Evolutionary conservation across 2,113 vertebrate genomes (phyloP), one percentile per base, ranked within the genome.

Genomic region (Dromiciops gliroides): DNA sequence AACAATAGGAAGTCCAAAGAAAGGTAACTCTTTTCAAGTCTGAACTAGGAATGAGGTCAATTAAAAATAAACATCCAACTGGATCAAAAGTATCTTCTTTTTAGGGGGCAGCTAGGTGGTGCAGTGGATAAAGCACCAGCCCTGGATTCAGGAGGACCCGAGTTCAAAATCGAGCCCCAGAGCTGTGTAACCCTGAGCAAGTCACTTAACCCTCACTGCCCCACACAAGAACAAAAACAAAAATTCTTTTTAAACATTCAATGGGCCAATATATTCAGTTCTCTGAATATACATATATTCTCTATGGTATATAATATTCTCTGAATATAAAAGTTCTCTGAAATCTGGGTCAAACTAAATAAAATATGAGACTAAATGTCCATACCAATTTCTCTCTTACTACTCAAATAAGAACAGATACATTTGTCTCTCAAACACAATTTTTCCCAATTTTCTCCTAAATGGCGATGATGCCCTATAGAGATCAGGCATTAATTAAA

Each of bases 21-120:
- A 90, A 11, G n/a, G n/a, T 93, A 96, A 89, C 49, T 83, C 8
- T 89, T 94, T 94, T 95, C 24, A 90, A 94, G 56, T 90, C 1
- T 93, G 48, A 96, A 48, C 12, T 11, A 75, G 94, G 48, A 51
- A 48, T 9, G 90, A 48, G 56, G 67, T 53, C 10, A 51, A 93
- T 47, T 44, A 90, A 90, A 48, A 91, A 10, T 37, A 49, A 47
- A 52, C 28, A 92, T 31, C 91, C 89, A 92, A 95, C 2, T 48
- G 47, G 19, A 0, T 22, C 89, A 90, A 51, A 91, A 92, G n/a
- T 3, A 25, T 28, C 90, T 89, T 88, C 8, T 89, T 93, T 94
- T 31, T 53, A 91, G n/a, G n/a, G n/a, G n/a, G n/a, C n/a, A n/a
- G n/a, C n/a, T n/a, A n/a, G n/a, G n/a, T n/a, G n/a, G n/a, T n/a